Conservation (phyloP, 2,888 invertebrate species). For the Agrotis puta region DNA sequence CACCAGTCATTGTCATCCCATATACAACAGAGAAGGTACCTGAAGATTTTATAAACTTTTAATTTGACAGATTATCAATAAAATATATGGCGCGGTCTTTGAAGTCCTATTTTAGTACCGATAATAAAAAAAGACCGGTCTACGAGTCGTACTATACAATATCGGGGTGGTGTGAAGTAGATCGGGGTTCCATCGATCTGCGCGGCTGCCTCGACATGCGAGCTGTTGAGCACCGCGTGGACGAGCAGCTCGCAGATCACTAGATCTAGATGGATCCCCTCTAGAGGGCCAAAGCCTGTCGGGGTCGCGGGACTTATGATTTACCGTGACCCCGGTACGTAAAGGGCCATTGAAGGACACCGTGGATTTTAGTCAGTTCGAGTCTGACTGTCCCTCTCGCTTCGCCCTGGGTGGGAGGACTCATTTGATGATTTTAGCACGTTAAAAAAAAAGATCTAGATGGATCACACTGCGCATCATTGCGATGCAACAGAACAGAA, state of each 20-base stretch:
- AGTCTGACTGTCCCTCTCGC: no score
- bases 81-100: neutral
- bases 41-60: neutral
- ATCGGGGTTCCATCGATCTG: conserved; percentile 16
- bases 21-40: neutral
- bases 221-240: neutral
- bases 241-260: no score
- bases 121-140: neutral
- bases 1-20: neutral
- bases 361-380: no score
- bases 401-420: no score
- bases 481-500: neutral
- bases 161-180: neutral
- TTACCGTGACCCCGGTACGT: no score
- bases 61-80: neutral
- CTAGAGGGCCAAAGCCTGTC: no score
- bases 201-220: conserved; percentile 7
- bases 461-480: neutral
- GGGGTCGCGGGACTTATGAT: no score
- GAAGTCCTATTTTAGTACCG: neutral
- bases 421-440: no score
- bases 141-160: neutral
- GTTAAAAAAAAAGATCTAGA: no score
- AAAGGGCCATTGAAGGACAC: no score
- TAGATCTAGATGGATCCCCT: no score